Evolutionary conservation across 2,888 invertebrate species (phyloP).

Genomic region (Frankliniella intonsa): DNA sequence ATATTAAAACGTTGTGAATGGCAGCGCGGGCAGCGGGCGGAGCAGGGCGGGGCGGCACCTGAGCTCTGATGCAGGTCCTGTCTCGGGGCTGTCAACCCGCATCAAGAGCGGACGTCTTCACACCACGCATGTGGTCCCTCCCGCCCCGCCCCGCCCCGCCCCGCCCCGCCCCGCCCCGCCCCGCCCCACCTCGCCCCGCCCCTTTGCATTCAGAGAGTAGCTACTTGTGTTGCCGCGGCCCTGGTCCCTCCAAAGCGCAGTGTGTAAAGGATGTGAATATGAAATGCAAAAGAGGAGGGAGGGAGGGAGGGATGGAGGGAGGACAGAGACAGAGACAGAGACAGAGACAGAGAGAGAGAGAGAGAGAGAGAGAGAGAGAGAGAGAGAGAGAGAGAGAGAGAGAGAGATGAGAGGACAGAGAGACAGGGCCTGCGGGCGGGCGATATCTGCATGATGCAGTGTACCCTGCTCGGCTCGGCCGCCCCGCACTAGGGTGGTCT

Average conservation of each 20-base stretch:
- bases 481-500: background rate
- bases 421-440: too few relatives aligned
- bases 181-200: background rate
- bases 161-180: background rate
- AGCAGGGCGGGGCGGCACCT: background rate
- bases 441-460: too few relatives aligned
- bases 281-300: too few relatives aligned
- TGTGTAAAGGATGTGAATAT: too few relatives aligned
- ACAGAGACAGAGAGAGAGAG: too few relatives aligned
- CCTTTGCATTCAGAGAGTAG: background rate
- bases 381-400: too few relatives aligned
- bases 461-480: background rate
- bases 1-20: background rate
- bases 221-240: background rate
- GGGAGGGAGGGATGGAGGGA: too few relatives aligned
- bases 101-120: background rate
- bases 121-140: background rate
- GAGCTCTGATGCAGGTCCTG: background rate
- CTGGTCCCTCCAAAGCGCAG: background rate
- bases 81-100: slow-evolving; percentile 7
- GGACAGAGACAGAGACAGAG: too few relatives aligned
- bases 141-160: slow-evolving; percentile 1
- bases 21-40: background rate
- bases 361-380: too few relatives aligned
- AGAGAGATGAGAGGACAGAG: too few relatives aligned